Conservation (phyloP, 2,113 vertebrate genomes). For the Motacilla alba region DNA sequence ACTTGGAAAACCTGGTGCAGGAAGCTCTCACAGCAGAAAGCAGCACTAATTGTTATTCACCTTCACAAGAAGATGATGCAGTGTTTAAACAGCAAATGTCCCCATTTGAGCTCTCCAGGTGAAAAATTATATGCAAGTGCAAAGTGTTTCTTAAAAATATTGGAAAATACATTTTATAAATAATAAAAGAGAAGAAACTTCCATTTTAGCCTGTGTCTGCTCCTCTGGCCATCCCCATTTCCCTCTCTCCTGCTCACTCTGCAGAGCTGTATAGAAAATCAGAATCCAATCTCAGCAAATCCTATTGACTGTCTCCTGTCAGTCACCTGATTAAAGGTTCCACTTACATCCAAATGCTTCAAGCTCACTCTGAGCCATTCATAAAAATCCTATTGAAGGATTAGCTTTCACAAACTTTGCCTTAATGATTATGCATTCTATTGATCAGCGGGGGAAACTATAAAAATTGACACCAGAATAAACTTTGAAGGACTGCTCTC, state of each 20-base stretch:
- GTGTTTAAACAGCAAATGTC: conserved; percentile 50
- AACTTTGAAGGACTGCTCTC: conserved; percentile 79
- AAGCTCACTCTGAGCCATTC: conserved; percentile 73
- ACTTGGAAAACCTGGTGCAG: background rate
- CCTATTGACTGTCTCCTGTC: conserved; percentile 68
- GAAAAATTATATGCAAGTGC: conserved; percentile 45
- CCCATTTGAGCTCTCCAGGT: conserved; percentile 21
- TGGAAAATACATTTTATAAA: conserved; percentile 54
- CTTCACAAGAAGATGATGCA: background rate
- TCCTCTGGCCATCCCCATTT: background rate
- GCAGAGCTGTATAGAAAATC: conserved; percentile 43
- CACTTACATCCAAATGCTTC: conserved; percentile 73
- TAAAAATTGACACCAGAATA: conserved; percentile 87
- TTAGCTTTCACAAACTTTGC: conserved; percentile 79
- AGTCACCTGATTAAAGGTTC: conserved; percentile 76
- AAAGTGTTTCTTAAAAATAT: conserved; percentile 50
- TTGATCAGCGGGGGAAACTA: conserved; percentile 75
- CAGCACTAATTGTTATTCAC: background rate
- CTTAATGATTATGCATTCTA: conserved; percentile 80
- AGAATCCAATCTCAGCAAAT: conserved; percentile 57
- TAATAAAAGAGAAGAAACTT: conserved; percentile 54
- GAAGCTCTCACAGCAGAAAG: background rate
- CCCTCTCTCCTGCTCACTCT: conserved; percentile 14
- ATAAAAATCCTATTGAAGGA: conserved; percentile 78
- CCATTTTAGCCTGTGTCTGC: conserved; percentile 18